These are phyloP conservation scores for Albula glossodonta DNA, from an alignment of 2,113 vertebrate species.

Conservation along the genomic window DNA sequence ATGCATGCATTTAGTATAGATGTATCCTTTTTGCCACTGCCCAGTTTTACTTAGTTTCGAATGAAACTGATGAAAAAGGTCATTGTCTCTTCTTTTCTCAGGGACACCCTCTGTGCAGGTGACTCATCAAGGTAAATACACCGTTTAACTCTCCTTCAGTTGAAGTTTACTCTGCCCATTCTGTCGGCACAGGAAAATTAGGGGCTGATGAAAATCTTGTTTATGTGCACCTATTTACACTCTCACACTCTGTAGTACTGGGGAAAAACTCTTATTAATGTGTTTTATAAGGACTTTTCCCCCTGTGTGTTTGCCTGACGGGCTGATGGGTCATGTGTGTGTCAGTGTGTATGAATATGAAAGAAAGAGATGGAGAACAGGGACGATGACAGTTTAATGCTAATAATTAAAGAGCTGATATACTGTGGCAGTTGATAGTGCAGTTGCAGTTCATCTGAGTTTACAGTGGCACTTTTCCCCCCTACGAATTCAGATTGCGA, in stretches of 20 bases:
- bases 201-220: neutral
- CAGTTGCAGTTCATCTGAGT: neutral
- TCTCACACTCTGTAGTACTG: neutral
- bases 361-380: too few relatives aligned
- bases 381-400: neutral
- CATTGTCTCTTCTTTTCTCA: neutral
- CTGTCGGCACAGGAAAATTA: neutral
- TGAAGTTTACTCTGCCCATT: neutral
- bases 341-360: too few relatives aligned
- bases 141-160: neutral
- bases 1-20: too few relatives aligned
- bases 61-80: neutral
- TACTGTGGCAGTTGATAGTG: neutral
- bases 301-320: neutral
- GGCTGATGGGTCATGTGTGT: neutral
- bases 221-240: neutral
- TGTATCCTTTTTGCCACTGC: too few relatives aligned
- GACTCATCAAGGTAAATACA: slow-evolving; percentile 1
- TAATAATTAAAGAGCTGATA: neutral
- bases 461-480: neutral
- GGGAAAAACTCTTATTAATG: neutral
- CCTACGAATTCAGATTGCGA: neutral
- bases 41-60: neutral
- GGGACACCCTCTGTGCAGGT: neutral
- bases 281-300: neutral